Evolutionary conservation across 2,113 vertebrate species (phyloP).

Genomic region (Grammomys dolichurus): DNA sequence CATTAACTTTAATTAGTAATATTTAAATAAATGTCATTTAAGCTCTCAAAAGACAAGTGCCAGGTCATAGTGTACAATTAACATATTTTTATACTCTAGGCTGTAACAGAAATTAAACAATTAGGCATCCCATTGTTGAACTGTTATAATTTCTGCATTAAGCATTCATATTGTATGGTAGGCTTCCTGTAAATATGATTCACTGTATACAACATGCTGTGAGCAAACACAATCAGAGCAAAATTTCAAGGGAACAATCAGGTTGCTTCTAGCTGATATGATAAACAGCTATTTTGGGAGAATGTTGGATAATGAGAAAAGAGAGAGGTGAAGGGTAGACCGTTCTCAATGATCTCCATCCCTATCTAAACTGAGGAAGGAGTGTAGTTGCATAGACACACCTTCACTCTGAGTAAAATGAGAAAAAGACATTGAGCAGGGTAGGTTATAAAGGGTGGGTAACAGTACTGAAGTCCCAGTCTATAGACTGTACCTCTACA

Average conservation of each 20-base stretch:
- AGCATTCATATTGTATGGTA: background rate
- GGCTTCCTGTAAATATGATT: conserved; percentile 22
- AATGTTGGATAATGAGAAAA: conserved; percentile 32
- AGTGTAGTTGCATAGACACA: background rate
- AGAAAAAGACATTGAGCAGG: conserved; percentile 27
- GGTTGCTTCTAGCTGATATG: background rate
- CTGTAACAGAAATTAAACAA: conserved; percentile 52
- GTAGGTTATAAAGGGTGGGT: background rate
- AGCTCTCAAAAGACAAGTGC: conserved; percentile 48
- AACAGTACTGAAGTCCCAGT: background rate
- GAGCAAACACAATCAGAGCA: conserved; percentile 25
- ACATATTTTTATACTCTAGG: conserved; percentile 55
- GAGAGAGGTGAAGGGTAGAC: background rate
- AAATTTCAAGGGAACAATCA: conserved; percentile 37
- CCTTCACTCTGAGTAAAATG: background rate
- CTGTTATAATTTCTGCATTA: background rate
- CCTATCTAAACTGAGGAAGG: background rate
- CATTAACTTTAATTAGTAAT: conserved; percentile 66
- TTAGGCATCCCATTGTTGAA: conserved; percentile 17
- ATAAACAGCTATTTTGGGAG: conserved; percentile 3
- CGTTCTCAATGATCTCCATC: background rate
- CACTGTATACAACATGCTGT: conserved; percentile 15
- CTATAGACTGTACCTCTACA: background rate
- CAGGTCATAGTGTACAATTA: conserved; percentile 45
- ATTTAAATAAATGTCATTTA: conserved; percentile 62